Conservation (phyloP, 2,888 invertebrate species). For the Agrilus cyanescens region DNA sequence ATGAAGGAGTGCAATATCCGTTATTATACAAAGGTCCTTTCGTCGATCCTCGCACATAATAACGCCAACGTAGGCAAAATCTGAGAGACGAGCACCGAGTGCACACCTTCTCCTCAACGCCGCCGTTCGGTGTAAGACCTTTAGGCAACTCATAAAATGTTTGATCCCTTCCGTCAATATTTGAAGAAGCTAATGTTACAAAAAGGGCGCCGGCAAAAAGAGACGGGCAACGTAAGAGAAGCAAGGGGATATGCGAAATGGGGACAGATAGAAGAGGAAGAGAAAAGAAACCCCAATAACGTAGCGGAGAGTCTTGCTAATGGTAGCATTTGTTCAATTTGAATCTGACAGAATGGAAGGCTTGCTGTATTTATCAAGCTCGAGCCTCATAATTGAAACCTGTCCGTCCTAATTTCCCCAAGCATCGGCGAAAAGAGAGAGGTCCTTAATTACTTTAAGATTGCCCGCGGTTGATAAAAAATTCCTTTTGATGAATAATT, state of each 20-base stretch:
- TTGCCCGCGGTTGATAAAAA: constrained; percentile 17
- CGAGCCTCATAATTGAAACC: constrained; percentile 22
- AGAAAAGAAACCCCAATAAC: neutral
- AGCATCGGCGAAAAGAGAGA: constrained; percentile 17
- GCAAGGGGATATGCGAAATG: too few relatives aligned
- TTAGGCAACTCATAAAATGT: constrained; percentile 27
- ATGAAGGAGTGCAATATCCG: too few relatives aligned
- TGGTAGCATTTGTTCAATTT: constrained; percentile 12
- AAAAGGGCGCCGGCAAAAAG: constrained; percentile 15
- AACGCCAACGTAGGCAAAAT: too few relatives aligned
- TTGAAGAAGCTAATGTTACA: constrained; percentile 27
- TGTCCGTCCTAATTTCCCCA: constrained; percentile 20
- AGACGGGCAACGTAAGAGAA: constrained; percentile 11
- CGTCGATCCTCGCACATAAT: too few relatives aligned
- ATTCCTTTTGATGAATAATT: constrained; percentile 21
- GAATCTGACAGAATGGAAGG: constrained; percentile 18
- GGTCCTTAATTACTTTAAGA: constrained; percentile 21
- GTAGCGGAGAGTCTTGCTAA: neutral
- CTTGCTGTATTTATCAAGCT: constrained; percentile 23
- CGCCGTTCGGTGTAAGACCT: constrained; percentile 15
- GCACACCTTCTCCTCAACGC: neutral
- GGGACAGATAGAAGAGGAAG: neutral
- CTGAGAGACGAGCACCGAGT: too few relatives aligned
- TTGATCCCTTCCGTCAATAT: constrained; percentile 30
- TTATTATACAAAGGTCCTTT: too few relatives aligned